Percentiles rank a stretch among this genome's conserved stretches.
These are phyloP conservation scores for Pelecanus crispus DNA, from an alignment of 2,113 vertebrate genomes.

Conservation along the genomic window DNA sequence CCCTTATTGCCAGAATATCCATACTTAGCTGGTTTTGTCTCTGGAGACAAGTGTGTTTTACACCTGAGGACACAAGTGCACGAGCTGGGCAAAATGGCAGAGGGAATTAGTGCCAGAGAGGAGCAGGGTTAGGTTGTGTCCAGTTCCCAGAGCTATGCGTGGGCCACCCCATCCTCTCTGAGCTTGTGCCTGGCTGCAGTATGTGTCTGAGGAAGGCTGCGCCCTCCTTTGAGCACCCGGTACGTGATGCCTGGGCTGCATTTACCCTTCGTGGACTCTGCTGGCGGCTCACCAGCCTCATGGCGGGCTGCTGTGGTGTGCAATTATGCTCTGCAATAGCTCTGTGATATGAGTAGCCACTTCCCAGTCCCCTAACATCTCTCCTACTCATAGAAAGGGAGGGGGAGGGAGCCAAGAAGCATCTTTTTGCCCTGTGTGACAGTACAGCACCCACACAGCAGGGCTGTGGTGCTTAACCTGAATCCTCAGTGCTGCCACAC, in stretches of 20 bases:
- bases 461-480: rapidly evolving
- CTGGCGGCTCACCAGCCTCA: neutral
- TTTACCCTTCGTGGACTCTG: neutral
- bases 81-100: neutral
- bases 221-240: neutral
- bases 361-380: neutral
- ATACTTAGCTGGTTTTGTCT: neutral
- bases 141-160: neutral
- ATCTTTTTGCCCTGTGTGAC: neutral
- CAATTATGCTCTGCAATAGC: neutral
- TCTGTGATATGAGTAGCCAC: neutral
- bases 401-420: neutral
- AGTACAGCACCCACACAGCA: rapidly evolving
- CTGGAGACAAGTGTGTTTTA: neutral
- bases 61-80: neutral
- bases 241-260: neutral
- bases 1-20: neutral
- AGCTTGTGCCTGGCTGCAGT: neutral
- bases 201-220: neutral
- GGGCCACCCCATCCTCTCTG: neutral
- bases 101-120: neutral
- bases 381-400: neutral
- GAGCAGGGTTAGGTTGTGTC: neutral
- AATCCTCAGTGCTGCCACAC: neutral
- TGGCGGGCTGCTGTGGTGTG: neutral